Evolutionary conservation across 2,797 vertebrate species (phyloP), one percentile per base, ranked within the genome.

Genomic region (Pangasius macronema): DNA sequence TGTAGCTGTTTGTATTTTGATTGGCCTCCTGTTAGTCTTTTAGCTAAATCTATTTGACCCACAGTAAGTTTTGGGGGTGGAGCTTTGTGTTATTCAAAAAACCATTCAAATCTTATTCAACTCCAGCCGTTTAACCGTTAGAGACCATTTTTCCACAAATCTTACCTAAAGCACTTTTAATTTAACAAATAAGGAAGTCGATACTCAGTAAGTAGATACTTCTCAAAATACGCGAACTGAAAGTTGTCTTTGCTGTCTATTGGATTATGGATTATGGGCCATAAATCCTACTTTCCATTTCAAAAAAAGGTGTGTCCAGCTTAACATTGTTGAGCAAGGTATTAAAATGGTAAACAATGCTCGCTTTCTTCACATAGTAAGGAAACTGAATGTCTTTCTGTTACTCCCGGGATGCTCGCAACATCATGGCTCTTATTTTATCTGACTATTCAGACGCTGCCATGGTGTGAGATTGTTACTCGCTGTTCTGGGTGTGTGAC

Each of bases 401-500:
- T 51, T 30, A 7, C 30, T 83, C 49, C 55, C 14, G 9, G 14
- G 55, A 55, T 39, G 39, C 80, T 82, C 11, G 3, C 80, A 68
- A 65, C 70, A 65, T 76, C 46, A 27, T 36, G 30, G 30, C 80
- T 59, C 55, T 39, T 77, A 65, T 39, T 77, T 75, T 77, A 57
- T 36, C 46, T 73, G 75, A 82, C 76, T 27, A n/a, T 42, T 85
- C 53, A 51, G 87, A 73, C 67, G 27, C 76, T 42, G 67, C 63
- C 76, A 75, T 72, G 39, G 76, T 73, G 77, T 30, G 83, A 82
- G 84, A 75, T 77, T 83, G 80, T 83, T 83, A 86, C 79, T 85
- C 80, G 22, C 59, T 88, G 82, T 83, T 83, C 82, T 86, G 20
- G 53, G 84, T 83, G 84, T 85, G 87, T 85, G 87, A 88, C 84